These are phyloP conservation scores for Drosophila nikananu DNA, from an alignment of 1,140 invertebrate species.

Conservation along the genomic window DNA sequence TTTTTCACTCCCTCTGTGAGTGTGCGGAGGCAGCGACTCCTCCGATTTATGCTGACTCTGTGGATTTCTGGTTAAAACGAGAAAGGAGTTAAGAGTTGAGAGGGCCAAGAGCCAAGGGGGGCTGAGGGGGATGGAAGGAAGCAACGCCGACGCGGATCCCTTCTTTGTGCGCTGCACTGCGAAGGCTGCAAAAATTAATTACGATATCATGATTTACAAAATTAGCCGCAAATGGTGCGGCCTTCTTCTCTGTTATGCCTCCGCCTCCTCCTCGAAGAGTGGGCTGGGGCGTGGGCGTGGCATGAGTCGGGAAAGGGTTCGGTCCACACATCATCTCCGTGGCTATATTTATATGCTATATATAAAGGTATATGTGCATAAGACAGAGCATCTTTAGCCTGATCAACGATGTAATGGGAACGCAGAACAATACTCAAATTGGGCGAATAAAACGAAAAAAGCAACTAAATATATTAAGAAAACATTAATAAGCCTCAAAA, in stretches of 20 bases:
- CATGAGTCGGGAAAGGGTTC: not conserved
- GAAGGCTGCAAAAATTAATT: constrained; percentile 80
- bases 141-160: constrained; percentile 27
- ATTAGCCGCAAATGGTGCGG: constrained; percentile 81
- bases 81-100: constrained; percentile 7
- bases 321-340: constrained; percentile 12
- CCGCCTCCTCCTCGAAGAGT: not conserved
- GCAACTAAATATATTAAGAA: not conserved
- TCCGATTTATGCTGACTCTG: constrained; percentile 28
- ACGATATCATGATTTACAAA: constrained; percentile 84
- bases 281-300: constrained; percentile 22
- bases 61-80: constrained; percentile 72
- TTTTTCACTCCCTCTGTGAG: constrained; percentile 42
- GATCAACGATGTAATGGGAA: constrained; percentile 19
- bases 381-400: constrained; percentile 5
- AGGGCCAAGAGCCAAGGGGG: not conserved
- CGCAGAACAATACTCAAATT: constrained; percentile 2
- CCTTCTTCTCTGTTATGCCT: constrained; percentile 46
- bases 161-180: constrained; percentile 15
- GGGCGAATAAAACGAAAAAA: not conserved
- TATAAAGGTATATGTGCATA: not conserved
- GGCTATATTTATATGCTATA: constrained; percentile 3
- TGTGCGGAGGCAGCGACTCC: constrained; percentile 29
- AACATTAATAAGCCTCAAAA: not conserved
- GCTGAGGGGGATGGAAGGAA: not conserved